Percentiles rank a stretch among this genome's conserved stretches.
Evolutionary conservation across 2,797 vertebrate genomes (phyloP).

Genomic region (Avahi laniger): DNA sequence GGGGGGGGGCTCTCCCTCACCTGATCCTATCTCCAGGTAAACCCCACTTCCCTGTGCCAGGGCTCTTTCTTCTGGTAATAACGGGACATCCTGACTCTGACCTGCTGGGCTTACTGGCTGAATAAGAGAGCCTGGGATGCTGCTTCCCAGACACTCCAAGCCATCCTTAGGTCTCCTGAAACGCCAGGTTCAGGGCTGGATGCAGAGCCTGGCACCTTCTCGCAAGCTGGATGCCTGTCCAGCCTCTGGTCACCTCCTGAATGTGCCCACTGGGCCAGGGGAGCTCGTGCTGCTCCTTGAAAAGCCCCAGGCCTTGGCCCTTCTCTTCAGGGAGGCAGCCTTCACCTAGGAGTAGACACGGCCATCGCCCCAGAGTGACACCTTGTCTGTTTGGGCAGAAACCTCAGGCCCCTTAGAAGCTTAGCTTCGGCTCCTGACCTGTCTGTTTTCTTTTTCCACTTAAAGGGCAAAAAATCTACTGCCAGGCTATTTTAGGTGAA

Average conservation of each 20-base stretch:
- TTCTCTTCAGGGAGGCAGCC: background rate
- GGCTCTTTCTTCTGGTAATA: background rate
- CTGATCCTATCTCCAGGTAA: background rate
- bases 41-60: too few species aligned
- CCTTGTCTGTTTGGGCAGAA: background rate
- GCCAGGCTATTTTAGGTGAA: constrained; percentile 79
- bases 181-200: background rate
- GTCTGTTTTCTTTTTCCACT: constrained; percentile 68
- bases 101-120: background rate
- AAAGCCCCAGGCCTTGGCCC: background rate
- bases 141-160: background rate
- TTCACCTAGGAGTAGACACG: background rate
- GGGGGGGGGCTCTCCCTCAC: background rate
- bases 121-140: background rate
- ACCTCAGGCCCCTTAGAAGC: constrained; percentile 39
- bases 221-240: background rate
- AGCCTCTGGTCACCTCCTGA: background rate
- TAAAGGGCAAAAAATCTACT: constrained; percentile 68
- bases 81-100: background rate
- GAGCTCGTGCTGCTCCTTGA: background rate
- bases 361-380: background rate
- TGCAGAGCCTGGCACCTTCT: background rate
- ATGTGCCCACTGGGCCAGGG: background rate
- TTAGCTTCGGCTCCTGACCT: constrained; percentile 57
- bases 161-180: background rate